Conservation (phyloP, 2,113 vertebrate genomes). For the Oreochromis spilurus region DNA sequence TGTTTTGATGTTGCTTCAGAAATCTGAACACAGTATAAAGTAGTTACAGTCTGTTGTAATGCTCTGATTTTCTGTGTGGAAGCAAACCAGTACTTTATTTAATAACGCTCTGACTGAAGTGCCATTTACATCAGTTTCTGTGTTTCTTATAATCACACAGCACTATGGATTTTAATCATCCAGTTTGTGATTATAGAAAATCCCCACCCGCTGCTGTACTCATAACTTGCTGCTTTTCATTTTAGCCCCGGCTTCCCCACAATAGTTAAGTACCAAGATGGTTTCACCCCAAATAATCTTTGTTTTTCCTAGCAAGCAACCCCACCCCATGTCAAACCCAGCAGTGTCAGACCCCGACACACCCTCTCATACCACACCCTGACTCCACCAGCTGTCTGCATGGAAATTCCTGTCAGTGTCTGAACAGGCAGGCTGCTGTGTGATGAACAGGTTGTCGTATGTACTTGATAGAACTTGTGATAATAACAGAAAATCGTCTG, state of each 20-base stretch:
- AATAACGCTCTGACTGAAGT: neutral
- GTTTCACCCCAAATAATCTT: neutral
- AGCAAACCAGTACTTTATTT: neutral
- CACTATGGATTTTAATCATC: neutral
- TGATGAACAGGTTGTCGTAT: neutral
- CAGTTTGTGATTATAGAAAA: neutral
- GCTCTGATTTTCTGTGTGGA: neutral
- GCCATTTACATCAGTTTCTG: neutral
- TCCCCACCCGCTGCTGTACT: neutral
- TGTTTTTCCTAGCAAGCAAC: neutral
- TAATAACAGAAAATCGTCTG: neutral
- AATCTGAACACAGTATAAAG: neutral
- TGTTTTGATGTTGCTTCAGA: neutral
- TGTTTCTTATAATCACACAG: neutral
- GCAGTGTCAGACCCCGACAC: neutral
- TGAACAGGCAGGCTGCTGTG: neutral
- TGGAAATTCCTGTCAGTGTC: neutral
- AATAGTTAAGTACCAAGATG: neutral
- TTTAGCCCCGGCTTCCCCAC: neutral
- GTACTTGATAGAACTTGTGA: neutral
- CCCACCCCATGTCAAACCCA: neutral
- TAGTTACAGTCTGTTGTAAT: neutral
- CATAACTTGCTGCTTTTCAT: neutral
- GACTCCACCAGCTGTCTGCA: constrained; percentile 25
- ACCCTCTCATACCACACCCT: neutral